phyloP scores from a whole-genome alignment of 2,113 vertebrate species.

The Odocoileus hemionus region DNA sequence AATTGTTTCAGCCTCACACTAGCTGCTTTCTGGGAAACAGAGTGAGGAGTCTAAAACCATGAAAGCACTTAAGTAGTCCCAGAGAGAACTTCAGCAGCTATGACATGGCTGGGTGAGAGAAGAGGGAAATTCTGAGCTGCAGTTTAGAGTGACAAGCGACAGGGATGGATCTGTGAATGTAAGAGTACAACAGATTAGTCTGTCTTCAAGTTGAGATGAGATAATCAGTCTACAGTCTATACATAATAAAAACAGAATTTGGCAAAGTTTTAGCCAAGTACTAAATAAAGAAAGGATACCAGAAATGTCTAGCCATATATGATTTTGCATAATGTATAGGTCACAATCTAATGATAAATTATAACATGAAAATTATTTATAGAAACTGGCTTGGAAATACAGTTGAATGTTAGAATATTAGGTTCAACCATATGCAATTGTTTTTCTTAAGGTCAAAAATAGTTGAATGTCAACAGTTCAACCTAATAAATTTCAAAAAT shows the following conservation, averaged over 20 bases:
- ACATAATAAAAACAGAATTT: background rate
- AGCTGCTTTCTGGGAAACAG: background rate
- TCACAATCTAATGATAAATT: background rate
- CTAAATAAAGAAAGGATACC: background rate
- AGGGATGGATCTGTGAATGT: background rate
- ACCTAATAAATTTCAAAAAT: background rate
- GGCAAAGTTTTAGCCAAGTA: background rate
- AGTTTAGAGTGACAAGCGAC: background rate
- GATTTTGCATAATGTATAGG: background rate
- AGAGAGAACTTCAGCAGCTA: background rate
- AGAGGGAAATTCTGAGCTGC: background rate
- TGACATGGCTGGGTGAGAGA: background rate
- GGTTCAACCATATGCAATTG: background rate
- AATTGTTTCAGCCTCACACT: background rate
- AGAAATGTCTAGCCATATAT: background rate
- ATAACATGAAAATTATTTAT: background rate
- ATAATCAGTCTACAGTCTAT: background rate
- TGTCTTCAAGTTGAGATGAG: background rate
- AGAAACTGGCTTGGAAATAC: background rate
- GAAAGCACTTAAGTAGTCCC: background rate
- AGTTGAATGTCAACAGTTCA: background rate
- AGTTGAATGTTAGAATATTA: background rate
- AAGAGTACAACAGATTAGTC: background rate
- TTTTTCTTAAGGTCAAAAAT: background rate
- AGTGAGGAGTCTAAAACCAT: background rate